Evolutionary conservation across 2,888 invertebrate genomes (phyloP), one percentile per base, ranked within the genome.

Genomic region (Andrena haemorrhoa): DNA sequence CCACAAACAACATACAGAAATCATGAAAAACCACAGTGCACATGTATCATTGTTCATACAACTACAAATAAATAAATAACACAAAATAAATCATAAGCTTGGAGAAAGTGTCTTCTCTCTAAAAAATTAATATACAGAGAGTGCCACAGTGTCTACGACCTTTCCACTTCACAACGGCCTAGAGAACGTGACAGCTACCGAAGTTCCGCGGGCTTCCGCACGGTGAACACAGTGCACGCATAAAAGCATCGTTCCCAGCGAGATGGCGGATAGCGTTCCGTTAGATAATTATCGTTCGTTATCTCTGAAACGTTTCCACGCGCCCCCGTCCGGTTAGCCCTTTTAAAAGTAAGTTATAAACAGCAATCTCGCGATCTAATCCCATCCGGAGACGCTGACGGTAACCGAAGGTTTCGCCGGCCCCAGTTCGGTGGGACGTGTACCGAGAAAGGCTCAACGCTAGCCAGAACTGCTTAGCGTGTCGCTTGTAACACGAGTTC

Each of bases 401-500:
- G 71, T 64, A 60, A 35, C 51, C 77, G 70, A 73, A 66, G 23
- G 49, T 71, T 49, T 10, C 58, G 49, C 20, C 20, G 49, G 60
- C 10, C 33, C 8, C 56, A 12, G 56, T 56, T 23, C 23, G 56
- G 41, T 20, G n/a, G 66, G 53, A 76, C 70, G 65, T 70, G 31
- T 70, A 75, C 47, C 35, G 23, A 53, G 65, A 66, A 71, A 66
- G 71, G 66, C 63, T 68, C 60, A 68, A 68, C 66, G 75, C 75
- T 72, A 64, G 82, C 75, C 72, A 70, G 76, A 82, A 85, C 79
- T 72, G 76, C 86, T 85, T 79, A 82, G 83, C 82, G 75, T 79
- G 86, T 82, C 85, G 68, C 56, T 41, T 66, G 71, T 79, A 85
- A 85, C 83, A 65, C 71, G 68, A 82, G 83, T 85, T 85, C 76